phyloP scores from a whole-genome alignment of 37 sponge, comb jelly and placozoan genomes.

The Hormiphora californensis region DNA sequence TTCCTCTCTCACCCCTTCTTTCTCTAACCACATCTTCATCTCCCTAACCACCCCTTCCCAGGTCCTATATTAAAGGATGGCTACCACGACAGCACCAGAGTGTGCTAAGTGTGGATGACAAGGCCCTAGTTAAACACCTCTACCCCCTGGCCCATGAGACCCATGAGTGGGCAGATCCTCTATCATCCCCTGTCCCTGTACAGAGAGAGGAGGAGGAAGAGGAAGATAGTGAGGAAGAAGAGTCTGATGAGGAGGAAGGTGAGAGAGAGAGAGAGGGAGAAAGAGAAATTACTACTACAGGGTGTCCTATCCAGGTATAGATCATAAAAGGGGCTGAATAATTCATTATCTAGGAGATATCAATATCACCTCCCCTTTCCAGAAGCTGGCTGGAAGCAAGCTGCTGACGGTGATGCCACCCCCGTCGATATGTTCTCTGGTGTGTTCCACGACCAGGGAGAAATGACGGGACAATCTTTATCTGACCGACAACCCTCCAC shows the following conservation, averaged over 20 bases:
- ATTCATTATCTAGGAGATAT: too few relatives aligned
- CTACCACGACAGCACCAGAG: constrained; percentile 27
- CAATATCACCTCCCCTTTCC: not conserved
- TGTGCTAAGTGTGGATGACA: constrained; percentile 46
- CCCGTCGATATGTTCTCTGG: constrained; percentile 47
- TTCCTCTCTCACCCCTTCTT: too few relatives aligned
- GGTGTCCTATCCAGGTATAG: too few relatives aligned
- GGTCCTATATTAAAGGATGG: constrained; percentile 45
- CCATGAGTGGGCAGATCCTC: constrained; percentile 39
- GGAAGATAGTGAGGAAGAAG: not conserved
- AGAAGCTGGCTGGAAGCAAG: constrained; percentile 36
- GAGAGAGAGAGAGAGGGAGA: too few relatives aligned
- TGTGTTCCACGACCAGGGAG: not conserved
- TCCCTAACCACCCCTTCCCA: not conserved
- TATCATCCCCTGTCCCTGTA: not conserved
- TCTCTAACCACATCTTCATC: too few relatives aligned
- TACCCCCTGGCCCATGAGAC: constrained; percentile 38
- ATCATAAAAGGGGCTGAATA: too few relatives aligned
- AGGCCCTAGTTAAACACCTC: constrained; percentile 27
- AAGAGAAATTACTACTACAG: too few relatives aligned
- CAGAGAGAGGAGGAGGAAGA: constrained; percentile 1
- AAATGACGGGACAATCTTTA: not conserved
- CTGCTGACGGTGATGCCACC: constrained; percentile 9
- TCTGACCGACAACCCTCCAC: not conserved
- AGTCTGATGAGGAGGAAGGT: not conserved